Evolutionary conservation across 2,113 vertebrate species (phyloP).

Genomic region (Phylloscopus trochiloides): DNA sequence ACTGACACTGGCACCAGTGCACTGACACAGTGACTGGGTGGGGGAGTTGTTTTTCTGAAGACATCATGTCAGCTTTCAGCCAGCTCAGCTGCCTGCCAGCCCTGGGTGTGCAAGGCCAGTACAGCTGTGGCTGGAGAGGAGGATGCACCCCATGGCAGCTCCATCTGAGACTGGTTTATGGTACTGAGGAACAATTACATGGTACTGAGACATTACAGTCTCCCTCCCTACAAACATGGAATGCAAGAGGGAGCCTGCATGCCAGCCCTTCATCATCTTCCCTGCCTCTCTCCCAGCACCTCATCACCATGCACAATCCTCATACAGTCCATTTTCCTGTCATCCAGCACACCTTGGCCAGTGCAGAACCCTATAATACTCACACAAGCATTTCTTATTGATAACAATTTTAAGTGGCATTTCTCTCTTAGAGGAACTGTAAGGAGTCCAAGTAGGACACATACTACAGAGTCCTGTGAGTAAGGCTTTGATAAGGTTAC

Average conservation of each 20-base stretch:
- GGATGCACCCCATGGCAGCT: background rate
- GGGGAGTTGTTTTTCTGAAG: background rate
- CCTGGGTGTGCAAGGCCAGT: background rate
- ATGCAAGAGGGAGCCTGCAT: background rate
- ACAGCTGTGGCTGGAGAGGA: background rate
- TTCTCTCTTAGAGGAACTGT: background rate
- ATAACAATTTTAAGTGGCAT: background rate
- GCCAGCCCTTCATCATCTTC: background rate
- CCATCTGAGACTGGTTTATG: background rate
- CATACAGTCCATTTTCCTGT: background rate
- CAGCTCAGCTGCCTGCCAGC: background rate
- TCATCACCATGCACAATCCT: rapidly evolving
- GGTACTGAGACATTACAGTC: background rate
- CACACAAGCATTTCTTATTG: background rate
- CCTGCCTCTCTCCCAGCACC: background rate
- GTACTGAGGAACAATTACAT: background rate
- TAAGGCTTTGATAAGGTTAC: background rate
- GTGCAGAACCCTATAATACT: background rate
- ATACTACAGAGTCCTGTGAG: background rate
- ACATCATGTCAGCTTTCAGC: background rate
- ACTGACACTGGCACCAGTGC: background rate
- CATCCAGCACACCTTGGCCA: background rate
- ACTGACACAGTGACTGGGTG: background rate
- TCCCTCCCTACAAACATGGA: background rate
- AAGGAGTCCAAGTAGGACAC: background rate